A percentile compares a stretch with the other conserved stretches of the same genome.
These are phyloP conservation scores for Callaeas wilsoni DNA, from an alignment of 2,113 vertebrate species.

Conservation along the genomic window DNA sequence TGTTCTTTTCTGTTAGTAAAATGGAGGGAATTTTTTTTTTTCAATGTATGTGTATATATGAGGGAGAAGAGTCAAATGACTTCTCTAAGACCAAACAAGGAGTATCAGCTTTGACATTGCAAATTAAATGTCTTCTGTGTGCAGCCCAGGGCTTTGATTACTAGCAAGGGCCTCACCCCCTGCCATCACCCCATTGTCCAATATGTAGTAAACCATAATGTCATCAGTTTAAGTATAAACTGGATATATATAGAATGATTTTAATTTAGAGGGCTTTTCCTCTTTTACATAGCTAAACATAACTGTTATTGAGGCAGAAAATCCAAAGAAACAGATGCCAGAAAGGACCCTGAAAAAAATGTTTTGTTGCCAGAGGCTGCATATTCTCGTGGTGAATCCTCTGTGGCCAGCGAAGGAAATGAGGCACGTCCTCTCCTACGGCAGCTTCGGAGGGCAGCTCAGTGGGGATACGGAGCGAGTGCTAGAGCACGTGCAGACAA, in stretches of 20 bases:
- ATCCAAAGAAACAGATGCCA: not conserved
- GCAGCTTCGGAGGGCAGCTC: not conserved
- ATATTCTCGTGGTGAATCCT: not conserved
- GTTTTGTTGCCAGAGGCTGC: not conserved
- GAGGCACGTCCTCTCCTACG: not conserved
- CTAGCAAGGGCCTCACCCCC: not conserved
- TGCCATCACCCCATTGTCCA: not conserved
- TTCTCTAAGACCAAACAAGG: not conserved
- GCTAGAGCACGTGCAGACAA: not conserved
- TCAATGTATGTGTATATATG: fast-evolving
- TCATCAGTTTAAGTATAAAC: not conserved
- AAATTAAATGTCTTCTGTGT: not conserved
- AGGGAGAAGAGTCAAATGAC: not conserved
- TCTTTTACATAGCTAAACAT: not conserved
- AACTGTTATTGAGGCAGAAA: not conserved
- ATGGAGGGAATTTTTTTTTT: not conserved
- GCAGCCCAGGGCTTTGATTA: not conserved
- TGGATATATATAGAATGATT: not conserved
- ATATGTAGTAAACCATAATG: not conserved
- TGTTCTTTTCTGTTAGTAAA: not conserved
- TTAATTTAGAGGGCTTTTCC: not conserved
- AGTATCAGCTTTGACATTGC: not conserved
- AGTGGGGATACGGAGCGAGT: not conserved
- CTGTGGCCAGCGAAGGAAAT: not conserved
- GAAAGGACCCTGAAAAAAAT: not conserved